Conservation (phyloP, 2,113 vertebrate species). For the Anthoscopus minutus region DNA sequence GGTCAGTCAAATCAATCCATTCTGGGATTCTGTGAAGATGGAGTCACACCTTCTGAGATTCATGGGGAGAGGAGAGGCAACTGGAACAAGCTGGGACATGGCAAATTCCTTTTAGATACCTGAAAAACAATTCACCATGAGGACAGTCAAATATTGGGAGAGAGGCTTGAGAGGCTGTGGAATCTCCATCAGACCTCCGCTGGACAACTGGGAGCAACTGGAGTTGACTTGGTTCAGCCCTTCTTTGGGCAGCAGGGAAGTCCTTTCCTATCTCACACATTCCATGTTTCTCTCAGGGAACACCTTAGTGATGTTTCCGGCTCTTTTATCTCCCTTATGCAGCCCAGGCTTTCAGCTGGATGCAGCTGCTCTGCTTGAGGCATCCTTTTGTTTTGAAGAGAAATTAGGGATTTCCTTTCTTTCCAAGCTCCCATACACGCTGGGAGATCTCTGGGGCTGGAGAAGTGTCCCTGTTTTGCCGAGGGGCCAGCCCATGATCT, state of each 20-base stretch:
- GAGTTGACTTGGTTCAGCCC: rapidly evolving
- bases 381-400: background rate
- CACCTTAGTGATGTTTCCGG: background rate
- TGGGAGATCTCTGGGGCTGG: background rate
- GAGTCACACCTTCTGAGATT: background rate
- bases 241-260: background rate
- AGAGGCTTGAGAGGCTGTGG: background rate
- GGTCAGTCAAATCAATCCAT: background rate
- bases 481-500: background rate
- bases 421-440: background rate
- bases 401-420: background rate
- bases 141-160: background rate
- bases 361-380: background rate
- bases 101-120: background rate
- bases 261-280: background rate
- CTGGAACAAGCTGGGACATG: background rate
- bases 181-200: background rate
- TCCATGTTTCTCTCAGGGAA: background rate
- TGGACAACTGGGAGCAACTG: background rate
- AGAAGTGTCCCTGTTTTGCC: background rate
- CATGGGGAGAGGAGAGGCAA: background rate
- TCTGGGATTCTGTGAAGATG: background rate
- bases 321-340: background rate
- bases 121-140: background rate
- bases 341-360: background rate